A percentile compares a stretch with the other conserved stretches of the same genome.
phyloP scores from a whole-genome alignment of 2,113 vertebrate species.

The Lamprologus tigripictilis region DNA sequence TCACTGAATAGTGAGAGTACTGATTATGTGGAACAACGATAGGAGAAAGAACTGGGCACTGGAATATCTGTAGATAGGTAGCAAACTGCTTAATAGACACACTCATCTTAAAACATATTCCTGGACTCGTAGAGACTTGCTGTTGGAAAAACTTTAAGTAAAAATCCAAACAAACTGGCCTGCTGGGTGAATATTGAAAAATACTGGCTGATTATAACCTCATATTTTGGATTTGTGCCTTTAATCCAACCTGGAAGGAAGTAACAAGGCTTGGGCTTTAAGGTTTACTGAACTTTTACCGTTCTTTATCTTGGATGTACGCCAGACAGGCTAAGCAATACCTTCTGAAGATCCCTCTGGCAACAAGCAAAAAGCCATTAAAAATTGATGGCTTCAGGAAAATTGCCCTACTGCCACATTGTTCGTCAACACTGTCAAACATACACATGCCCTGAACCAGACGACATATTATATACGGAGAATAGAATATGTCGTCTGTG shows the following conservation, averaged over 20 bases:
- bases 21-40: not conserved
- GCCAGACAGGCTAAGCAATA: not conserved
- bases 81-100: not conserved
- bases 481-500: not conserved
- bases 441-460: not conserved
- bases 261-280: not conserved
- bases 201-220: not conserved
- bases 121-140: not conserved
- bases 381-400: not conserved
- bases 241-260: not conserved
- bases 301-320: not conserved
- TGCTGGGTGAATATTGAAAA: not conserved
- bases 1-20: not conserved
- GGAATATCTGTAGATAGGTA: not conserved
- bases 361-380: not conserved
- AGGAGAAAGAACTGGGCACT: not conserved
- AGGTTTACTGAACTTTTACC: not conserved
- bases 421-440: fast-evolving
- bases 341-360: not conserved
- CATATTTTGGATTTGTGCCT: not conserved
- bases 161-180: not conserved
- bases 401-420: not conserved
- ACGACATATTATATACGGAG: not conserved
- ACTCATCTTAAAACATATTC: not conserved
- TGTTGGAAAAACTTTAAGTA: not conserved